Conservation (phyloP, 2,797 vertebrate genomes). For the Knipowitschia caucasica region DNA sequence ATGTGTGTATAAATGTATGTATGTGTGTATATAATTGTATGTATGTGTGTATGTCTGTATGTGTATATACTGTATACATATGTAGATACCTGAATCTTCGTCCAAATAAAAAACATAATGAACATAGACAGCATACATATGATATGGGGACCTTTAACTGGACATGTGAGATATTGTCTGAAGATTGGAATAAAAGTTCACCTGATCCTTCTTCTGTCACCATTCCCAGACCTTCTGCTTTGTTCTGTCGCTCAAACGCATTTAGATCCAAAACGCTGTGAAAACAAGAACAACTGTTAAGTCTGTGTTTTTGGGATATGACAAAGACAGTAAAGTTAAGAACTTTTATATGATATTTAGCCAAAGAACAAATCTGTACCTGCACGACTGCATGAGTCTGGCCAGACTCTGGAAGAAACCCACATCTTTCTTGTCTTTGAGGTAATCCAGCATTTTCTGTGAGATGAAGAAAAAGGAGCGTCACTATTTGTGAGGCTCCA, state of each 20-base stretch:
- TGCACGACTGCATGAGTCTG: conserved; percentile 95
- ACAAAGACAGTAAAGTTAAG: too few species aligned
- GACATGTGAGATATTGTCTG: background rate
- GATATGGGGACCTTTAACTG: conserved; percentile 8
- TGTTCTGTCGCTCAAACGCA: conserved; percentile 95
- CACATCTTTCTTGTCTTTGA: conserved; percentile 95
- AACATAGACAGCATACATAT: conserved; percentile 19
- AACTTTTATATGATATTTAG: too few species aligned
- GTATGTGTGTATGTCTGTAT: too few species aligned
- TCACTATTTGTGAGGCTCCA: background rate
- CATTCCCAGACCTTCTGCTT: conserved; percentile 96
- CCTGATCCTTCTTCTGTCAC: conserved; percentile 97
- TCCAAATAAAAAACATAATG: conserved; percentile 6
- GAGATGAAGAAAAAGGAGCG: conserved; percentile 19
- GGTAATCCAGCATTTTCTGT: conserved; percentile 96
- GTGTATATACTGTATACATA: background rate
- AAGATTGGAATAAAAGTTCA: conserved; percentile 45
- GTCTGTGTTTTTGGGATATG: too few species aligned
- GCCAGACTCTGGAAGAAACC: conserved; percentile 95
- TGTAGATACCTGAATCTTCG: background rate
- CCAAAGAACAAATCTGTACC: conserved; percentile 72
- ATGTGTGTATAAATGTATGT: too few species aligned
- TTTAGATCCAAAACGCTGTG: conserved; percentile 92
- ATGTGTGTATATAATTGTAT: too few species aligned
- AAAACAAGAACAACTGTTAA: background rate